These are phyloP conservation scores for Meles meles DNA, from an alignment of 2,113 vertebrate genomes.

Conservation along the genomic window DNA sequence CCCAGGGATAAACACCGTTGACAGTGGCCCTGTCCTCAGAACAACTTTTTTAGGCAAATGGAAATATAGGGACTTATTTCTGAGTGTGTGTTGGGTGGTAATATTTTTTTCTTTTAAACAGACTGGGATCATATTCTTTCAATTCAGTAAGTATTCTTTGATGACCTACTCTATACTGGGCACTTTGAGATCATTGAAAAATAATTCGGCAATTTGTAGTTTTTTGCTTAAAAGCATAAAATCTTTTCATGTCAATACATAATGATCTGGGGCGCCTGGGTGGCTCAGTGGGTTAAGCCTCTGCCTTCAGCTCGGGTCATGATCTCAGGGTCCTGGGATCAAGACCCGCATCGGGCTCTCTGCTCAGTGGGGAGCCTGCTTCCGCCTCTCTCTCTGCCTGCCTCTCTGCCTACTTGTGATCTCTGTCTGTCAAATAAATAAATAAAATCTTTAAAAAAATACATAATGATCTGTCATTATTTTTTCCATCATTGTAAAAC, in stretches of 20 bases:
- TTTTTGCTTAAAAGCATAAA: conserved; percentile 21
- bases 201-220: background rate
- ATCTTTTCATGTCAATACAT: background rate
- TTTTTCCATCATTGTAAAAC: background rate
- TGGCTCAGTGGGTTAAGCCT: too few species aligned
- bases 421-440: too few species aligned
- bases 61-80: background rate
- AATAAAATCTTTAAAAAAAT: too few species aligned
- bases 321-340: too few species aligned
- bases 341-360: too few species aligned
- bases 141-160: background rate
- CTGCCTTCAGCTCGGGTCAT: too few species aligned
- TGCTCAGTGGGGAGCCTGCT: too few species aligned
- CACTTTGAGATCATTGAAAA: background rate
- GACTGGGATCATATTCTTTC: background rate
- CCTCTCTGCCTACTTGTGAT: too few species aligned
- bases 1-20: background rate
- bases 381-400: too few species aligned
- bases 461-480: background rate
- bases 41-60: background rate
- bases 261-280: too few species aligned
- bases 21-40: background rate
- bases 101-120: background rate
- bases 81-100: background rate
- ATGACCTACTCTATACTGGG: background rate